Base-by-base conservation (phyloP, 2,888 invertebrate genomes). In the Agapetus fuscipes region DNA sequence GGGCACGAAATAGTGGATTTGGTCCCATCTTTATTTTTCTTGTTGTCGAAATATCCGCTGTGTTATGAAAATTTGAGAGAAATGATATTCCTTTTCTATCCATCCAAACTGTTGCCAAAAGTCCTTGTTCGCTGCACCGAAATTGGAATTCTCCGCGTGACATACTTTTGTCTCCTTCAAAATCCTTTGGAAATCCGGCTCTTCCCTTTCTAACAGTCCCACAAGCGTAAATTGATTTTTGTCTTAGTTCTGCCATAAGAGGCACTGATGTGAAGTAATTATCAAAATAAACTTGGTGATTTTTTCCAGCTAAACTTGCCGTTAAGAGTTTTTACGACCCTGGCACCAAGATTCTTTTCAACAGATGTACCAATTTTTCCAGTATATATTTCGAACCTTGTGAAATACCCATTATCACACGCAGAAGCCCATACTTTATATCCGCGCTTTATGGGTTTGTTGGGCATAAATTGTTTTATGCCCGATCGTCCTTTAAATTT, bases 401-500 rank as follows among this genome's bases (percentile, higher is more conserved):
- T 17, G 17, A 15, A 15, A 31, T 31, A 31, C 15, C 31, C 31
- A 31, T 15, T 17, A 17, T 31, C 17, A 31, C 17, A 15, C n/a
- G 31, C 31, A 15, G 17, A 17, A 15, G 17, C 17, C 31, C 31
- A 31, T 31, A 31, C n/a, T 31, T 55, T 54, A 44, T 52, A 54
- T 4, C 55, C 55, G 15, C 55, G 44, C 49, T 55, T 55, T 43
- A 52, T 52, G 13, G 53, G 52, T 48, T 56, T 55, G 36, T 50
- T 51, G 24, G 53, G 54, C 35, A 55, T 49, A 48, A 52, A 56
- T 43, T 55, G 53, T 46, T 52, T 54, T 26, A 54, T 32, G 13
- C 41, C 44, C 35, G 45, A 46, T 34, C 48, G 43, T 33, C 45
- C 48, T 41, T 49, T 49, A 25, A 49, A 50, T 48, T 49, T 51